A percentile compares a stretch with the other conserved stretches of the same genome.
These are phyloP conservation scores for Poeciliopsis occidentalis DNA, from an alignment of 2,113 vertebrate genomes.

Conservation along the genomic window DNA sequence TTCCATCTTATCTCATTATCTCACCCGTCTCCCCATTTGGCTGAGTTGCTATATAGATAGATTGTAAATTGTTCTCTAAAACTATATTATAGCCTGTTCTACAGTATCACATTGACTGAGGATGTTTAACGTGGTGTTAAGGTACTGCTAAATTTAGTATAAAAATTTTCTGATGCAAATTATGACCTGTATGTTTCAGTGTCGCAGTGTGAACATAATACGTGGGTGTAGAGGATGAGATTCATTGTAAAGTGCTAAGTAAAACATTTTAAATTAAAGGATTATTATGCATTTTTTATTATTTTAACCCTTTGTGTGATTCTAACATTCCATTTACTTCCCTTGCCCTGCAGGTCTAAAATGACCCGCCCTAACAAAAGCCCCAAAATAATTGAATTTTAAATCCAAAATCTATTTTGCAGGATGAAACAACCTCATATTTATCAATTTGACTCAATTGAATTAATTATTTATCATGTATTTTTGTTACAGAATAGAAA, in stretches of 20 bases:
- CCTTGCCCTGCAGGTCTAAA: no score
- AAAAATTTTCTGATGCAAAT: background rate
- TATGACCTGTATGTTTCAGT: background rate
- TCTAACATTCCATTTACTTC: no score
- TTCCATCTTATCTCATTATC: background rate
- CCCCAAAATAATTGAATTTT: no score
- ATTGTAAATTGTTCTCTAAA: background rate
- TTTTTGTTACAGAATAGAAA: no score
- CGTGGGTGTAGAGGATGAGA: background rate
- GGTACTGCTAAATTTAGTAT: background rate
- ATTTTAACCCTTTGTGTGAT: no score
- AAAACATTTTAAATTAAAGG: background rate
- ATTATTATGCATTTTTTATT: no score
- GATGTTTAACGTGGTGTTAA: background rate
- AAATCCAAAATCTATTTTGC: no score
- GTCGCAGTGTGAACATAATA: background rate
- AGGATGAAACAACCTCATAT: no score
- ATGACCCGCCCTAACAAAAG: no score
- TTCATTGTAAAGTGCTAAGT: background rate
- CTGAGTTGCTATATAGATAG: background rate
- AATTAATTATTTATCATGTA: no score
- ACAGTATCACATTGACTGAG: constrained; percentile 11
- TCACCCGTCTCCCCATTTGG: background rate
- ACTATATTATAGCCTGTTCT: background rate
- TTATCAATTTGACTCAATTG: no score